These are phyloP conservation scores for Tryphoninae sp. DNA, from an alignment of 2,888 invertebrate genomes.

Conservation along the genomic window DNA sequence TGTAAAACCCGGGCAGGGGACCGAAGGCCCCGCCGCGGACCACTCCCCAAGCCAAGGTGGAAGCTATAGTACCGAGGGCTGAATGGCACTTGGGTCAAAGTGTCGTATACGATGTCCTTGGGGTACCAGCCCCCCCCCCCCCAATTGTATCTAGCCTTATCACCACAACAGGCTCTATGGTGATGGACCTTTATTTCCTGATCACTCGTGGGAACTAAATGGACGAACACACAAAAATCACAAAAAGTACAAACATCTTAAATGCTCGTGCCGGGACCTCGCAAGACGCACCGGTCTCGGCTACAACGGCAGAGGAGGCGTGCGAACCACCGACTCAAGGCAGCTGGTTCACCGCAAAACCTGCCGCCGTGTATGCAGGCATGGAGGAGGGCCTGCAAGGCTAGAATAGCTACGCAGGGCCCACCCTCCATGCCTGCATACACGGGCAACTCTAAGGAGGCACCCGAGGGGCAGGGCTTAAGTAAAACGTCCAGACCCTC, in stretches of 20 bases:
- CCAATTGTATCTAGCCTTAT: constrained; percentile 32
- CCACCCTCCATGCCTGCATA: no score
- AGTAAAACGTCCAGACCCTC: neutral
- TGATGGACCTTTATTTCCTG: no score
- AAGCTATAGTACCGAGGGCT: constrained; percentile 59
- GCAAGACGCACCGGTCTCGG: no score
- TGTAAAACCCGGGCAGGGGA: constrained; percentile 11
- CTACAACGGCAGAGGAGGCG: neutral
- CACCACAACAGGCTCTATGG: constrained; percentile 51
- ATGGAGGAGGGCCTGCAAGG: no score
- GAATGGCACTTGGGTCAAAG: constrained; percentile 54
- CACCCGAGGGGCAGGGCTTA: neutral
- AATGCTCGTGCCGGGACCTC: no score
- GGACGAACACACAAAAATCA: no score
- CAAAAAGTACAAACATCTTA: no score
- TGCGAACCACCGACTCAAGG: neutral
- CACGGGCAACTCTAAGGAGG: no score
- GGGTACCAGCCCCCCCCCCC: constrained; percentile 53
- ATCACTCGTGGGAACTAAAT: no score
- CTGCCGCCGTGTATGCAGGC: no score
- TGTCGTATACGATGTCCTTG: constrained; percentile 54
- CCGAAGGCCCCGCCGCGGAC: constrained; percentile 40
- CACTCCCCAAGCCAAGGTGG: constrained; percentile 59
- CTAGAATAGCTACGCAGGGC: no score
- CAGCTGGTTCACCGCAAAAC: no score